Percentiles rank a stretch among this genome's conserved stretches.
Conservation (phyloP, 2,888 invertebrate genomes). For the Aproaerema taeniolella region DNA sequence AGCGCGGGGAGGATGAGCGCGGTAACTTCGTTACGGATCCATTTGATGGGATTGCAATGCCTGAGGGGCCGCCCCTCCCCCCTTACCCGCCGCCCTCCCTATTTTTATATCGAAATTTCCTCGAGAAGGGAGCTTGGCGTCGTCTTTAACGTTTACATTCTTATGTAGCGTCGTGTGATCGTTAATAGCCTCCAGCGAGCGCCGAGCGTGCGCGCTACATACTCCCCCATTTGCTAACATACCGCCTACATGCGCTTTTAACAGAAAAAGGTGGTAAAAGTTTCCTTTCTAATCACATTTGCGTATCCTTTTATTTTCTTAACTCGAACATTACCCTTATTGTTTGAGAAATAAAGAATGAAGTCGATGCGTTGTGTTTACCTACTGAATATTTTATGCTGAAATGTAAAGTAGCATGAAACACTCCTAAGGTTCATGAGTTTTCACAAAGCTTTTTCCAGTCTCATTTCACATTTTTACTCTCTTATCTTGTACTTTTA, state of each 20-base stretch:
- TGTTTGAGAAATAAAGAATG: slow-evolving; percentile 47
- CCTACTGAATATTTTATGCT: no score
- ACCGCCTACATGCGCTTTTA: slow-evolving; percentile 57
- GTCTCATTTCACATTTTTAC: no score
- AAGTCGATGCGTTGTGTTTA: no score
- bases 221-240: slow-evolving; percentile 19
- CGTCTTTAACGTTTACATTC: slow-evolving; percentile 78
- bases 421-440: no score
- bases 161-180: slow-evolving; percentile 74
- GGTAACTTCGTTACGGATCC: slow-evolving; percentile 88
- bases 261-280: slow-evolving; percentile 42
- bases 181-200: slow-evolving; percentile 68
- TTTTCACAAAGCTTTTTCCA: no score
- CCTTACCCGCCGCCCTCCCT: slow-evolving; percentile 37
- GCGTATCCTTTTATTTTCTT: slow-evolving; percentile 59
- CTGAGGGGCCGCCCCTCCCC: slow-evolving; percentile 64
- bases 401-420: no score
- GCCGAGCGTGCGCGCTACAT: slow-evolving; percentile 29
- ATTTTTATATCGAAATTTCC: slow-evolving; percentile 78
- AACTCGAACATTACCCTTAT: slow-evolving; percentile 45
- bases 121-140: slow-evolving; percentile 64
- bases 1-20: slow-evolving; percentile 77
- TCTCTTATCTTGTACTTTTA: no score
- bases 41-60: slow-evolving; percentile 86
- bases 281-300: slow-evolving; percentile 57